These are phyloP conservation scores for Etheostoma perlongum DNA, from an alignment of 2,797 vertebrate species.

Conservation along the genomic window DNA sequence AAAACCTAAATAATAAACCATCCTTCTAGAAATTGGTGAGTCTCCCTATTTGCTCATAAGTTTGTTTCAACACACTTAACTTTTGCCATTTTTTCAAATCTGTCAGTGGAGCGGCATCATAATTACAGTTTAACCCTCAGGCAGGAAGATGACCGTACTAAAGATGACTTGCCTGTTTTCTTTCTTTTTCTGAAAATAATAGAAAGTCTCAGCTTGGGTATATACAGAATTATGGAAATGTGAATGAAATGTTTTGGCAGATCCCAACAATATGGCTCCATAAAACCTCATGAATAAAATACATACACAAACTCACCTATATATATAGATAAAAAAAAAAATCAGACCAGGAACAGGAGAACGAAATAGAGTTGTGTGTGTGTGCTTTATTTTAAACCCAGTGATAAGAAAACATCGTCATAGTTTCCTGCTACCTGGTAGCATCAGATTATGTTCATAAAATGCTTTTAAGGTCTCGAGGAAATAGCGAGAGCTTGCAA, in stretches of 20 bases:
- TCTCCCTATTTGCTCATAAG: conserved; percentile 59
- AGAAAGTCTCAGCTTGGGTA: conserved; percentile 23
- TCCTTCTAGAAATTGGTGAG: conserved; percentile 53
- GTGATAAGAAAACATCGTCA: not conserved
- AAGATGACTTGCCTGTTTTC: conserved; percentile 38
- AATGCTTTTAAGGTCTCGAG: not conserved
- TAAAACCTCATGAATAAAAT: conserved; percentile 27
- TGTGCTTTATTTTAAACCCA: conserved; percentile 7
- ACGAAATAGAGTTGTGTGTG: not conserved
- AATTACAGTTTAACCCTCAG: conserved; percentile 67
- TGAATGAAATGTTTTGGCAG: conserved; percentile 39
- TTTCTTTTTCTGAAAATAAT: conserved; percentile 37
- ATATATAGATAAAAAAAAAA: not conserved
- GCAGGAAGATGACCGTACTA: conserved; percentile 40
- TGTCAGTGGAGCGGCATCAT: conserved; percentile 50
- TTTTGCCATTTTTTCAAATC: conserved; percentile 64
- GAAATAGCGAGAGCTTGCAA: not conserved
- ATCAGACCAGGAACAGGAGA: not conserved
- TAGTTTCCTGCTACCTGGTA: not conserved
- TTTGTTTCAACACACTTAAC: conserved; percentile 70
- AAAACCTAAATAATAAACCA: conserved; percentile 48
- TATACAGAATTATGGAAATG: conserved; percentile 51
- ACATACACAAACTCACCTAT: not conserved
- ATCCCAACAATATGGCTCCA: not conserved
- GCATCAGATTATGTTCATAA: conserved; percentile 3